These are phyloP conservation scores for Exephanes ischioxanthus DNA, from an alignment of 2,888 invertebrate species.

Conservation along the genomic window DNA sequence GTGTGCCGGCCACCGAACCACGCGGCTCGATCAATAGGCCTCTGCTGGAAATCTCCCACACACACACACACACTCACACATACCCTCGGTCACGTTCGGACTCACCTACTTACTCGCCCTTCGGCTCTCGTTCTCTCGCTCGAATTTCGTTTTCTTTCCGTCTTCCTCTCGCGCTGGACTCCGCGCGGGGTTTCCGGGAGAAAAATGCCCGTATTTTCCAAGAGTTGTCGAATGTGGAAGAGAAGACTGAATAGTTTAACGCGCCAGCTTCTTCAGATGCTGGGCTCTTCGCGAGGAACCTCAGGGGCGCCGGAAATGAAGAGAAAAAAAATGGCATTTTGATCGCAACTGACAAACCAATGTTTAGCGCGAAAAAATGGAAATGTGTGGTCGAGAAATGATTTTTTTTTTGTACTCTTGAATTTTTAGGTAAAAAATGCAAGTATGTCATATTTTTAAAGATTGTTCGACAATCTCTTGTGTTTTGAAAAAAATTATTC, in stretches of 20 bases:
- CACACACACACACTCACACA: conserved; percentile 67
- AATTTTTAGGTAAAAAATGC: background rate
- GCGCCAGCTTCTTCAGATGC: conserved; percentile 16
- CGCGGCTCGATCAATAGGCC: conserved; percentile 82
- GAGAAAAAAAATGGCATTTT: background rate
- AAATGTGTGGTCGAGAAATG: too few species aligned
- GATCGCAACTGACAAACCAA: background rate
- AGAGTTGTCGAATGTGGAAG: conserved; percentile 24
- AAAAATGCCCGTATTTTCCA: conserved; percentile 25
- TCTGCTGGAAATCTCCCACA: conserved; percentile 81
- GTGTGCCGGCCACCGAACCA: conserved; percentile 81
- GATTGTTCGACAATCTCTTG: too few species aligned
- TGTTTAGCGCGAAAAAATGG: background rate
- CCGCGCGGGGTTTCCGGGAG: conserved; percentile 12
- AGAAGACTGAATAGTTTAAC: conserved; percentile 42
- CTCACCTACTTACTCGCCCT: conserved; percentile 45
- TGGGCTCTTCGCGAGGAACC: background rate
- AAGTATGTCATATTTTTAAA: too few species aligned
- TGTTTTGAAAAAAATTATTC: too few species aligned
- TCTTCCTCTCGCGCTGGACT: conserved; percentile 39
- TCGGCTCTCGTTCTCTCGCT: conserved; percentile 34
- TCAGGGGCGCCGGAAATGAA: background rate
- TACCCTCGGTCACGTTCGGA: conserved; percentile 53
- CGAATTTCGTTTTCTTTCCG: conserved; percentile 32
- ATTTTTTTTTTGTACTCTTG: background rate